phyloP scores from a whole-genome alignment of 2,113 vertebrate species.

The Pipa parva region DNA sequence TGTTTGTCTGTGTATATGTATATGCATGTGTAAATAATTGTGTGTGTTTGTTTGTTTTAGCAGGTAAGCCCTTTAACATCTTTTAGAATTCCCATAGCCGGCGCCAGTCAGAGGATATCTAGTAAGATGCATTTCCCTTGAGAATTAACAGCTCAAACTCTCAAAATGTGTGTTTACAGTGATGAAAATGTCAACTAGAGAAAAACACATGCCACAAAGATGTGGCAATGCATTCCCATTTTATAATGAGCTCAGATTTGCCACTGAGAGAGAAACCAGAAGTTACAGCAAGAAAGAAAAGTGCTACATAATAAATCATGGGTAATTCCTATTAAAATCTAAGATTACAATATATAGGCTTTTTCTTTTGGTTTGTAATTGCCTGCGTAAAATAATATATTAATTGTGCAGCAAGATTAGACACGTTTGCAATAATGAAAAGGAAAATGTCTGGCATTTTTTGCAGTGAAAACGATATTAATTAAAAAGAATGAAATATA shows the following conservation, averaged over 20 bases:
- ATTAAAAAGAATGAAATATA: constrained; percentile 2
- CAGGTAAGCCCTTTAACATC: neutral
- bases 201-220: neutral
- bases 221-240: neutral
- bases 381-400: neutral
- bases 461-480: neutral
- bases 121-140: constrained; percentile 8
- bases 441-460: neutral
- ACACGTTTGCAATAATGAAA: neutral
- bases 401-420: neutral
- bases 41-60: too few relatives aligned
- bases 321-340: neutral
- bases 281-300: neutral
- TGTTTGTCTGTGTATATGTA: too few relatives aligned
- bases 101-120: neutral
- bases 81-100: too few relatives aligned
- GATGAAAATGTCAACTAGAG: constrained; percentile 19
- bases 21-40: too few relatives aligned
- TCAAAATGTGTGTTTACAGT: neutral
- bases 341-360: neutral
- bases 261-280: neutral
- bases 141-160: constrained; percentile 1
- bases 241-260: constrained; percentile 10
- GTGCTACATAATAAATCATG: neutral
- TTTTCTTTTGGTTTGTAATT: neutral